Conservation (phyloP, 1,140 invertebrate genomes). For the Nymphalis io region DNA sequence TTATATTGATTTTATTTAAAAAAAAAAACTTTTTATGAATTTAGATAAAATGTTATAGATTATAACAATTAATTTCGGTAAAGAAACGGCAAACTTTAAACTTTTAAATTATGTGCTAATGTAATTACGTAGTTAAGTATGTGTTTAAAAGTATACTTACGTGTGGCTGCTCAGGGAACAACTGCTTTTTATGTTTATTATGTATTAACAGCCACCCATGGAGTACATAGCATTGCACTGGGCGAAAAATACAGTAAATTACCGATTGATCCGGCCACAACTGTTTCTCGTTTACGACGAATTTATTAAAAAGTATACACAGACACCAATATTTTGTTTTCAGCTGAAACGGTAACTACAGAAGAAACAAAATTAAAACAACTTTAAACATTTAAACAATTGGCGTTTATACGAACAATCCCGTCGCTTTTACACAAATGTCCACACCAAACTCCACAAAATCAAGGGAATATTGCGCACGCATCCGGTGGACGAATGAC, state of each 20-base stretch:
- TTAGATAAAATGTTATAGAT: too few relatives aligned
- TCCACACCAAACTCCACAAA: conserved; percentile 42
- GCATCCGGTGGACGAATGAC: conserved; percentile 47
- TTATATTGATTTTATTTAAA: not conserved
- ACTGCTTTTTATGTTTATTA: conserved; percentile 43
- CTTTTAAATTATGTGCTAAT: not conserved
- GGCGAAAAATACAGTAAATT: conserved; percentile 53
- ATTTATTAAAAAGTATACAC: conserved; percentile 38
- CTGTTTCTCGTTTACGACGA: conserved; percentile 38
- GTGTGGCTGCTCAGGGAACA: conserved; percentile 22
- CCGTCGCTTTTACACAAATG: conserved; percentile 42
- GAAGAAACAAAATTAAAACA: conserved; percentile 45
- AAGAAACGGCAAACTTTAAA: not conserved
- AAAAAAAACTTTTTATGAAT: too few relatives aligned
- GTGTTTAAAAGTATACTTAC: conserved; percentile 43
- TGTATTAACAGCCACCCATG: conserved; percentile 50
- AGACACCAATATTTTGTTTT: conserved; percentile 37
- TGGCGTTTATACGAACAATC: conserved; percentile 42
- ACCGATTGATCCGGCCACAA: conserved; percentile 53
- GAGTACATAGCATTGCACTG: conserved; percentile 55
- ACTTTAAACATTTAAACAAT: conserved; percentile 44
- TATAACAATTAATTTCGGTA: not conserved
- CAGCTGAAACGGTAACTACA: conserved; percentile 36
- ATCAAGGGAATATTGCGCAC: conserved; percentile 50
- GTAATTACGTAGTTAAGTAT: not conserved